Base-by-base conservation (phyloP, 2,113 vertebrate species). In the Gallinago paraguaiae region DNA sequence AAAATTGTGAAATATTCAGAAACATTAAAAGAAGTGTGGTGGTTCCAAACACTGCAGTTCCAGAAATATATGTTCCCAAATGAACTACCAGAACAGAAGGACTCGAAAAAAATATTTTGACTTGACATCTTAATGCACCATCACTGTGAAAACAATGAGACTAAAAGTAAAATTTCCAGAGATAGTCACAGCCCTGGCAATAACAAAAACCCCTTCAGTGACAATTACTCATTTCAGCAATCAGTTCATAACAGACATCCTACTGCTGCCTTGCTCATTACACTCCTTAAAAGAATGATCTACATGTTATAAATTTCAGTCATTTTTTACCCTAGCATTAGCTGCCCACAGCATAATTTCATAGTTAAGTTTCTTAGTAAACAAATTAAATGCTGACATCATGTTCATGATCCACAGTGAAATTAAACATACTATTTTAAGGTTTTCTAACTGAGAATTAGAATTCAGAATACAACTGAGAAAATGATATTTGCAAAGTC, bases 121-220 rank as follows among this genome's bases (percentile, higher is more conserved):
- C 93, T 92, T 97, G 96, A 98, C 97, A 97, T 91, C 78, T 92
- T 96, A 97, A 97, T 96, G 94, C 79, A 97, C 91, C 91, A 50
- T 96, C 96, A 96, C 95, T 96, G 91, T 85, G 93, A 97, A 98
- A 98, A 98, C 96, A 98, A 96, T 70, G 60, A 96, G 96, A 96
- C 90, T 87, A 92, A 65, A 97, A 98, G 96, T 94, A 91, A 90
- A 80, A 96, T 96, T 98, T 97, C 88, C 91, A 97, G 95, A 97
- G 95, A 96, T 8, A 87, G 93, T 94, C 93, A 84, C 78, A 89
- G 83, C 77, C 93, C 93, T 93, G 82, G 95, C 37, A 90, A 59
- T 54, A 87, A 90, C 80, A 96, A 95, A 95, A 95, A 97, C 48
- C 35, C 27, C 64, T 89, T 96, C 78, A 87, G 82, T 94, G 65